Percentiles rank a stretch among this genome's conserved stretches.
These are phyloP conservation scores for Ostrea edulis DNA, from an alignment of 1,140 invertebrate species.

Conservation along the genomic window DNA sequence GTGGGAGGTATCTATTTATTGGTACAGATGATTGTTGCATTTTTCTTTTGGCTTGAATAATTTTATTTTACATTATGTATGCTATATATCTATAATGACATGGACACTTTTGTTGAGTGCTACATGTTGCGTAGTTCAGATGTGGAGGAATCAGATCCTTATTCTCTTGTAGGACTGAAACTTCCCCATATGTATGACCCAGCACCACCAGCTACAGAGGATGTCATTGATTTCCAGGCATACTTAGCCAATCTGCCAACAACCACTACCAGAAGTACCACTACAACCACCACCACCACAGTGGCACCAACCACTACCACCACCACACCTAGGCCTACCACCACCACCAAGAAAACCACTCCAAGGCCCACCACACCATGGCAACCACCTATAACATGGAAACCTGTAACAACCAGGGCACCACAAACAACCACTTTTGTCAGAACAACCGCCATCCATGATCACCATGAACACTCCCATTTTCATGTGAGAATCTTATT, in stretches of 20 bases:
- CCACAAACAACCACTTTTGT: background rate
- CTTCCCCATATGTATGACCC: conserved; percentile 63
- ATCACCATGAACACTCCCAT: conserved; percentile 5
- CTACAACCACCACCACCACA: conserved; percentile 28
- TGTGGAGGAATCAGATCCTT: background rate
- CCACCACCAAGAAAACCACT: background rate
- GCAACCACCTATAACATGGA: background rate
- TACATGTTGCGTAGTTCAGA: too few species aligned
- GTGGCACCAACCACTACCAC: conserved; percentile 31
- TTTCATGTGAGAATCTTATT: background rate
- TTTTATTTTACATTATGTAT: too few species aligned
- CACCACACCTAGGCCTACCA: conserved; percentile 27
- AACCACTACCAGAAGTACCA: conserved; percentile 44
- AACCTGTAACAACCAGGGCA: background rate
- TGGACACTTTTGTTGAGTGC: too few species aligned
- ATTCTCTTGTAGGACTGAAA: conserved; percentile 62
- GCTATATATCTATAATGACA: too few species aligned
- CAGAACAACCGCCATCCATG: background rate
- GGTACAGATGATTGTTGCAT: background rate
- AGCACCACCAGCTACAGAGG: conserved; percentile 52
- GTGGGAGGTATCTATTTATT: background rate
- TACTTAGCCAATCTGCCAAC: conserved; percentile 56
- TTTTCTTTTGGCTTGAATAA: background rate
- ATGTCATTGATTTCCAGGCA: conserved; percentile 59
- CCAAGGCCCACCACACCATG: background rate